Evolutionary conservation across 1,140 invertebrate species (phyloP).

Genomic region (Brachionus rubens): DNA sequence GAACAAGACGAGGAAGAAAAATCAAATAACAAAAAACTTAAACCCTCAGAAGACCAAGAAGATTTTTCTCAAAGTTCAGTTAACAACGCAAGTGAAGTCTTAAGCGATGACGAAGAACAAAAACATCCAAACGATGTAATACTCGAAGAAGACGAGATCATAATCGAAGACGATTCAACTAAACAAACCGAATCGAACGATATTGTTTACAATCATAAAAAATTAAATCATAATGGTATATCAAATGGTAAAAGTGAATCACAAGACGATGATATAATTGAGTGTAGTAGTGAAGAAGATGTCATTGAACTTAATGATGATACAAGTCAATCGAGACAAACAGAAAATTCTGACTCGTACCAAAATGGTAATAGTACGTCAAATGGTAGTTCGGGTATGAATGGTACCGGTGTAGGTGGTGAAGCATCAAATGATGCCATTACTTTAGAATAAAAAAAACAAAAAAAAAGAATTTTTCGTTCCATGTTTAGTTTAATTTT

Average conservation of each 20-base stretch:
- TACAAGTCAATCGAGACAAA: slow-evolving; percentile 30
- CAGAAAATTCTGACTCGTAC: background rate
- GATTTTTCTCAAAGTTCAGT: slow-evolving; percentile 31
- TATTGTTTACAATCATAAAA: background rate
- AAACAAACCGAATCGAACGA: background rate
- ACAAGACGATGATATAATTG: slow-evolving; percentile 23
- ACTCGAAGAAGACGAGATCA: slow-evolving; percentile 13
- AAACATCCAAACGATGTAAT: slow-evolving; percentile 25
- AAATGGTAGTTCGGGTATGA: slow-evolving; percentile 6
- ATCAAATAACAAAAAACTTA: slow-evolving; percentile 17
- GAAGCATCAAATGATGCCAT: slow-evolving; percentile 15
- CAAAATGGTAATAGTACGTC: background rate
- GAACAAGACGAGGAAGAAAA: background rate
- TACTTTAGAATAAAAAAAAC: slow-evolving; percentile 8
- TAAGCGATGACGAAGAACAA: slow-evolving; percentile 34
- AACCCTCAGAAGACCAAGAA: background rate
- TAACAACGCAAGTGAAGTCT: slow-evolving; percentile 39
- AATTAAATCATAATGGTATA: background rate
- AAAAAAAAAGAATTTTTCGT: too few relatives aligned
- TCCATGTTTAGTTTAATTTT: too few relatives aligned
- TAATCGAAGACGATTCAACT: background rate
- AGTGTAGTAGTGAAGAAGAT: slow-evolving; percentile 14
- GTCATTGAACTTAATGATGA: slow-evolving; percentile 31
- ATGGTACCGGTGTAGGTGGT: too few relatives aligned
- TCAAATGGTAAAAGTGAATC: background rate